Conservation (phyloP, 1,140 invertebrate genomes). For the Philopotamus ludificatus region DNA sequence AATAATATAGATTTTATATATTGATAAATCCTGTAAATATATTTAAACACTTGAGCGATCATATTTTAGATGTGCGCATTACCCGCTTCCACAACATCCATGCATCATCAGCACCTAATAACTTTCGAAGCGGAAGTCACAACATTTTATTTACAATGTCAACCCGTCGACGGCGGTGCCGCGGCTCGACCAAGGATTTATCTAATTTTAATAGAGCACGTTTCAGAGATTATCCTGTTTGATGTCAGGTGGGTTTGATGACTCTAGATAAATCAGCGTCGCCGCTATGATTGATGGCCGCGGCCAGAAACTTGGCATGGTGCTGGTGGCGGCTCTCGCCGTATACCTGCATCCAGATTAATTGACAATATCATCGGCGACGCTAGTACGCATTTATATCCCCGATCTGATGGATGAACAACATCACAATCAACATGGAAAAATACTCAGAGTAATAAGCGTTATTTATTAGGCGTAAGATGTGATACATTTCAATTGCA, state of each 20-base stretch:
- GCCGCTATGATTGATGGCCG: slow-evolving; percentile 24
- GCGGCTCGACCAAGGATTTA: not conserved
- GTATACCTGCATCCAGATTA: not conserved
- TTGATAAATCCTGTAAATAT: no score
- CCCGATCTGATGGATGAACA: not conserved
- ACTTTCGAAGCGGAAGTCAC: no score
- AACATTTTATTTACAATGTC: no score
- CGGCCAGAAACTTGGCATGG: not conserved
- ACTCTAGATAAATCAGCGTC: slow-evolving; percentile 14
- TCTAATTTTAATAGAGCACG: slow-evolving; percentile 5
- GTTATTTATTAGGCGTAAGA: no score
- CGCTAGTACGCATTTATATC: not conserved
- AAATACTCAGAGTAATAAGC: no score
- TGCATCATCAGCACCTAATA: no score
- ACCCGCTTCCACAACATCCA: not conserved
- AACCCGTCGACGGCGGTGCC: slow-evolving; percentile 3
- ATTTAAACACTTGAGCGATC: no score
- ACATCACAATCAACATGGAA: no score
- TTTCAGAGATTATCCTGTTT: slow-evolving; percentile 8
- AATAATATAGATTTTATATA: no score
- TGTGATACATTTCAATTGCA: no score
- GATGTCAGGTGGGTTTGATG: slow-evolving; percentile 22
- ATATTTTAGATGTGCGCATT: not conserved
- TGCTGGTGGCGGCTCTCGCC: not conserved
- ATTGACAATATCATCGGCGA: not conserved